Base-by-base conservation (phyloP, 2,113 vertebrate genomes). In the Probosciger aterrimus region DNA sequence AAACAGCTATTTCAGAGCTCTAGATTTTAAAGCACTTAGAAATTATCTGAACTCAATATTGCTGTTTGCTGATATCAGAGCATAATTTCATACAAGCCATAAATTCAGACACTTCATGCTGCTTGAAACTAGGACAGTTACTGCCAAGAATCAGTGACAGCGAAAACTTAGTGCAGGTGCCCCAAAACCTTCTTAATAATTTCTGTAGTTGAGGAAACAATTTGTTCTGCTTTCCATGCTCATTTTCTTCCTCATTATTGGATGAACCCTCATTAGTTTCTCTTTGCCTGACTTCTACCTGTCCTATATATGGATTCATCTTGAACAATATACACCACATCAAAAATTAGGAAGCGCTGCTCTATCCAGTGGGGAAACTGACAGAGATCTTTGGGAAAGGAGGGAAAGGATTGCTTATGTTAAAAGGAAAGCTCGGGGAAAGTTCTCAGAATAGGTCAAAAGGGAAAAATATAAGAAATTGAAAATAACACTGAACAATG, bases 71-170 rank as follows among this genome's bases (percentile, higher is more conserved):
- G 64, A 89, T 78, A 91, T 30, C 35, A 60, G 33, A 83, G 52
- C 6, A 30, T 74, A 84, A 86, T 91, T 96, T 96, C 73, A 86
- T 77, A 88, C 77, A 18, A 71, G 22, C 64, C 84, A 69, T 82
- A 92, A 86, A 92, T 78, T 81, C 91, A 83, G 69, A 74, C 25
- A 78, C 69, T 75, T 78, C 49, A 37, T 44, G 18, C 11, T 79
- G 49, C 57, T 67, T 73, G 80, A 86, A 97, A 95, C 44, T 95
- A 93, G 86, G 79, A 77, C 90, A 90, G 50, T 37, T 84, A 83
- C 63, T 91, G 76, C 55, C 76, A 94, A 91, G 65, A 91, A 63
- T 68, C 73, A 75, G 11, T 81, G 53, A 84, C 69, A 89, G 27
- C 27, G 57, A 88, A 95, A 93, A 94, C 71, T 94, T 75, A 37